Percentiles rank a stretch among this genome's conserved stretches.
These are phyloP conservation scores for Aspidiotus destructor DNA, from an alignment of 2,888 invertebrate species.

Conservation along the genomic window DNA sequence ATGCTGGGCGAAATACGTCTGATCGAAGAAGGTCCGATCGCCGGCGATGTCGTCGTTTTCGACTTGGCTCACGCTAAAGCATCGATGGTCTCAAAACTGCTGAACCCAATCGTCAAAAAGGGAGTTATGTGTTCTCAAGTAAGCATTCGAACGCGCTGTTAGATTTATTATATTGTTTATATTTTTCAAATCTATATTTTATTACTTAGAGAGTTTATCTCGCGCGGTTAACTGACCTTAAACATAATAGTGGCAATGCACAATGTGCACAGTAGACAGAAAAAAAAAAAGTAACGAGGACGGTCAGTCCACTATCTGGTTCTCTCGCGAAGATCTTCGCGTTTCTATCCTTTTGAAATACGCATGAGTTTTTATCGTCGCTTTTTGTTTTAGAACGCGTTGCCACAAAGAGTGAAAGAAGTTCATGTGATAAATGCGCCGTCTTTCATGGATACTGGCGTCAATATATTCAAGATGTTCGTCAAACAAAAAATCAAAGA, in stretches of 20 bases:
- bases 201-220: too few relatives aligned
- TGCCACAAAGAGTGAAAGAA: conserved; percentile 40
- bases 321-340: too few relatives aligned
- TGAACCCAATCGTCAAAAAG: conserved; percentile 43
- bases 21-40: conserved; percentile 46
- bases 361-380: too few relatives aligned
- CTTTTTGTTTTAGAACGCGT: conserved; percentile 39
- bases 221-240: too few relatives aligned
- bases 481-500: conserved; percentile 41
- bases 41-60: conserved; percentile 51
- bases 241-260: too few relatives aligned
- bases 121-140: conserved; percentile 41
- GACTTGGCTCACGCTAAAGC: conserved; percentile 44
- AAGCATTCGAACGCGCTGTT: conserved; percentile 1
- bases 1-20: conserved; percentile 50
- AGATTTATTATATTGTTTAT: too few relatives aligned
- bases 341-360: too few relatives aligned
- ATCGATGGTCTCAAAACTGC: conserved; percentile 40
- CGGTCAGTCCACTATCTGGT: too few relatives aligned
- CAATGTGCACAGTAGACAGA: too few relatives aligned
- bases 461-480: conserved; percentile 40
- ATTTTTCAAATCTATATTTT: too few relatives aligned
- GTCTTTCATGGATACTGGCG: conserved; percentile 39
- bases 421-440: conserved; percentile 41
- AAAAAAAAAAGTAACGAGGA: too few relatives aligned